Base-by-base conservation (phyloP, 2,113 vertebrate genomes). In the Petromus typicus region DNA sequence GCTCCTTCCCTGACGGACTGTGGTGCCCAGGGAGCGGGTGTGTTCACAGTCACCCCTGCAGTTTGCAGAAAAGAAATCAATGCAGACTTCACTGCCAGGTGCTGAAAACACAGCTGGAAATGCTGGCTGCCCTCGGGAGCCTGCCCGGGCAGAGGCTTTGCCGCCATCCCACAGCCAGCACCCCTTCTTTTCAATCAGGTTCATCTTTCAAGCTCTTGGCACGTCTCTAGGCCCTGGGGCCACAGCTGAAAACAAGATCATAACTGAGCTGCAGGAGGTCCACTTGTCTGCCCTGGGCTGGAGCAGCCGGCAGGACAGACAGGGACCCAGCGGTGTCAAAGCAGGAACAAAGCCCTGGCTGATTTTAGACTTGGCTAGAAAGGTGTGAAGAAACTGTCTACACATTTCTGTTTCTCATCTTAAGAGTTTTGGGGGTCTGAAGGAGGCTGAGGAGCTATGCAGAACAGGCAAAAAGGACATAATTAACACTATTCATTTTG, bases 211-310 rank as follows among this genome's bases (percentile, higher is more conserved):
- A 97, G 98, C 97, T 97, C 95, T 98, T 96, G 96, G 97, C 97
- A 96, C 97, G 97, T 96, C 97, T 94, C 88, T 96, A 98, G 98
- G 98, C 98, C 98, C 98, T 94, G 57, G 57, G 97, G 97, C 92
- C 97, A 98, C 89, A 71, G 95, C 97, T 98, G 98, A 97, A 98
- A 98, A 98, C 97, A 96, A 97, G 97, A 97, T 98, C 98, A 98
- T 98, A 98, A 98, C 97, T 98, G 96, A 98, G 93, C 98, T 89
- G 94, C 85, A 98, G 97, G 98, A 98, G 98, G 97, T 96, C 98
- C 97, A 97, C 98, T 98, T 97, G 96, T 97, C 98, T 98, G 97
- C 95, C 95, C 97, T 88, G 82, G 97, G 98, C 97, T 95, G 75
- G 89, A 98, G 97, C 94, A n/a, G n/a, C n/a, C n/a, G n/a, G n/a